Evolutionary conservation across 2,113 vertebrate species (phyloP).

Genomic region (Callopanchax toddi): DNA sequence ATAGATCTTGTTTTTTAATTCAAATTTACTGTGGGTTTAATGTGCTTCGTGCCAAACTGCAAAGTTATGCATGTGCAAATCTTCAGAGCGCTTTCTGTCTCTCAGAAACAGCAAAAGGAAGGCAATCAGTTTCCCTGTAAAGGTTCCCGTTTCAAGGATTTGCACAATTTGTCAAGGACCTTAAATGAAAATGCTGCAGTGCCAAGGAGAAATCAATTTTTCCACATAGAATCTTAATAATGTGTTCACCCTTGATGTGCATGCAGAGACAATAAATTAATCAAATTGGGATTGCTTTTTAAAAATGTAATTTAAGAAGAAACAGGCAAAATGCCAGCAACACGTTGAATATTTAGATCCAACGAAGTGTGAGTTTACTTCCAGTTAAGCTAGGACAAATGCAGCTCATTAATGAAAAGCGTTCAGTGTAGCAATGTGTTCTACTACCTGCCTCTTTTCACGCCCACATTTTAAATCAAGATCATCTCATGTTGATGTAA

Average conservation of each 20-base stretch:
- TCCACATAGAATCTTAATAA: not conserved
- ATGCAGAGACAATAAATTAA: not conserved
- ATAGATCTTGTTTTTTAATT: too few species aligned
- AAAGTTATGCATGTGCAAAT: conserved; percentile 41
- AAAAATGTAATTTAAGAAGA: conserved; percentile 6
- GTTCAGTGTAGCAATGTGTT: too few species aligned
- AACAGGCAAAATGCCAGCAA: not conserved
- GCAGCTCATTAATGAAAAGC: too few species aligned
- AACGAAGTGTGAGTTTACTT: conserved; percentile 13
- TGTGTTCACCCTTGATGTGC: conserved; percentile 3
- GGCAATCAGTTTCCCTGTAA: conserved; percentile 30
- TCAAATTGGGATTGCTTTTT: conserved; percentile 5
- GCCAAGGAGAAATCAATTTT: not conserved
- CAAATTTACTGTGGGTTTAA: not conserved
- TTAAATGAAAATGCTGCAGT: conserved; percentile 29
- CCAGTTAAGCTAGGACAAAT: conserved; percentile 11
- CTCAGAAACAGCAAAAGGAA: conserved; percentile 13
- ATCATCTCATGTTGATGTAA: too few species aligned
- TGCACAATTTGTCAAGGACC: conserved; percentile 17
- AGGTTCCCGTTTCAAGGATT: conserved; percentile 24
- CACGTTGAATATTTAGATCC: not conserved
- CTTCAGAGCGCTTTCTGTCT: conserved; percentile 20
- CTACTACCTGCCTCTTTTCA: too few species aligned
- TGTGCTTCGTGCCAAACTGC: not conserved
- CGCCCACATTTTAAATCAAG: too few species aligned